Evolutionary conservation across 2,888 invertebrate genomes (phyloP), one percentile per base, ranked within the genome.

Genomic region (Cetonia aurata): DNA sequence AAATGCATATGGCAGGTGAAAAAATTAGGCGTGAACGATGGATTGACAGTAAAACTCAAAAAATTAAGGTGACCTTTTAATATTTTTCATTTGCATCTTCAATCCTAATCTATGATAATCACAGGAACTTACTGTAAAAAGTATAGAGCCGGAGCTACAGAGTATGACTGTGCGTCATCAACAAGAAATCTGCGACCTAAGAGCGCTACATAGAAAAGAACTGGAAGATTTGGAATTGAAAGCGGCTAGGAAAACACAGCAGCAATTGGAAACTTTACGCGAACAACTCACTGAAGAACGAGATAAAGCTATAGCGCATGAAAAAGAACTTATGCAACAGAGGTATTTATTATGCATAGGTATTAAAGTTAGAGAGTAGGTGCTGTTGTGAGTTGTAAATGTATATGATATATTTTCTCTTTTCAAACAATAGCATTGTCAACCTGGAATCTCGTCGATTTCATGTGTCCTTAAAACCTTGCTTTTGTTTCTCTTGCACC

Each of bases 11-110:
- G 25, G 93, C 93, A 31, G 91, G 93, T 0, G 95, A 95, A 80
- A 95, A 93, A 80, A 85, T 90, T 12, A 84, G 89, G 9, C 85
- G 91, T 25, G 94, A 95, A 79, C 89, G 92, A 65, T 95, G 95
- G 95, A 90, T 95, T 50, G 91, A 93, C 62, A 90, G 90, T 69
- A 94, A 94, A 83, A 94, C 94, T 2, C 92, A 93, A 78, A 94
- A 94, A 85, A 94, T 95, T 67, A 93, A 95, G 88, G 93, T 93
- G 78, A 75, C 31, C 56, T n/a, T 48, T 48, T 6, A 46, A 25
- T 37, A 19, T 9, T 42, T n/a, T 10, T 17, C 12, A 6, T 17
- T 15, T 42, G 15, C 1, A 10, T 42, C 3, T 12, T 4, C 10
- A 6, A 9, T 15, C 3, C 19, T 44, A 0, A 19, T 10, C 13